Evolutionary conservation across 2,797 vertebrate genomes (phyloP).

Genomic region (Odontamblyopus rebecca): DNA sequence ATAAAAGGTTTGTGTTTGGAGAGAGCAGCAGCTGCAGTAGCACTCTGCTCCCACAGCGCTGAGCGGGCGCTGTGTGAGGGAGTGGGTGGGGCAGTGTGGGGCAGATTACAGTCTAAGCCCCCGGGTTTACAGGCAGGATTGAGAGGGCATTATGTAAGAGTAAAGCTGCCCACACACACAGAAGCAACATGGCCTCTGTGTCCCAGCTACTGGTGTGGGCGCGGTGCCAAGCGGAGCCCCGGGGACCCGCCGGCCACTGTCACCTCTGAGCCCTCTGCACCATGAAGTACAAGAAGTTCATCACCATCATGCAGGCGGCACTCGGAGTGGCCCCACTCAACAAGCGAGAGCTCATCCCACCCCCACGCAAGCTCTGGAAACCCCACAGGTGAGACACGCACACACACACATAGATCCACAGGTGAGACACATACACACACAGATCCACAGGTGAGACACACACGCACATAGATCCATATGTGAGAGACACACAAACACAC

Average conservation of each 20-base stretch:
- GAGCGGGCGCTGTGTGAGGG: neutral
- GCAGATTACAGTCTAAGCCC: slow-evolving; percentile 69
- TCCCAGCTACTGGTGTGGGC: slow-evolving; percentile 12
- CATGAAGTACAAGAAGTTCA: slow-evolving; percentile 93
- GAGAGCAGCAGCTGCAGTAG: neutral
- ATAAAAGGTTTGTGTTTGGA: no score
- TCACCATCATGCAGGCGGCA: slow-evolving; percentile 87
- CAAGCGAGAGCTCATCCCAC: slow-evolving; percentile 88
- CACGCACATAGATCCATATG: neutral
- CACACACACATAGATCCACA: no score
- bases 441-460: neutral
- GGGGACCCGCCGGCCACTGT: slow-evolving; percentile 5
- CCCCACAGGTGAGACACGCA: slow-evolving; percentile 80
- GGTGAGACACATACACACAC: neutral
- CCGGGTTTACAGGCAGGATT: slow-evolving; percentile 76
- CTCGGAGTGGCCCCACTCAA: slow-evolving; percentile 90
- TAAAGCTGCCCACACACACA: slow-evolving; percentile 45
- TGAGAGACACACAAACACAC: no score
- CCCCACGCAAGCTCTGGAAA: slow-evolving; percentile 86
- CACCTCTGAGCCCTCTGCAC: slow-evolving; percentile 31
- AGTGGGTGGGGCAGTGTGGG: slow-evolving; percentile 7
- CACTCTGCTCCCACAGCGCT: neutral
- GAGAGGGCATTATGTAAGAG: slow-evolving; percentile 80
- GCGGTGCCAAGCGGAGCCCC: neutral
- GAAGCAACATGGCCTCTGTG: slow-evolving; percentile 27